Base-by-base conservation (phyloP, 2,113 vertebrate genomes). In the Embiotoca jacksoni region DNA sequence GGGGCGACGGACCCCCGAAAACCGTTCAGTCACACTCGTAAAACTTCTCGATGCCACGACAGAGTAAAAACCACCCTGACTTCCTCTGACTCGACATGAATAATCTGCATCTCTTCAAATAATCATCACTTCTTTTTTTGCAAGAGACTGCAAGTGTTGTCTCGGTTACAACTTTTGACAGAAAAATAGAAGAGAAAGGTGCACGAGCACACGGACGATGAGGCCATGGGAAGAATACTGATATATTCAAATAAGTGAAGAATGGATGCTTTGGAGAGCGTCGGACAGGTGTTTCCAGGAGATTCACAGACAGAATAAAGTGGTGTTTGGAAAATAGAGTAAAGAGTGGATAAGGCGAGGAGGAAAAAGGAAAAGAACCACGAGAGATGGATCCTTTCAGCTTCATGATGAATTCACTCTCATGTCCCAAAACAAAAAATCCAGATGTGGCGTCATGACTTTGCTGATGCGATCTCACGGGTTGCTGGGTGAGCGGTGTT, bases 361-460 rank as follows among this genome's bases (percentile, higher is more conserved):
- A 78, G 32, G 13, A 60, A 70, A 47, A 73, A 52, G n/a, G 10
- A 1, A 49, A 73, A 52, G 36, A 64, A 75, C 36, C 32, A 0
- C 13, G 75, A 49, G 2, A 65, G 4, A 64, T 35, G 57, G 72
- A 79, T 52, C 50, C 36, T 47, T 76, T 68, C 47, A 50, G 61
- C 71, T 84, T 83, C 23, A 56, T 13, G 53, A 71, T 49, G 54
- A 74, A 53, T 64, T 82, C 81, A 52, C 56, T 64, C 23, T 82
- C 75, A 16, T 55, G 60, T 63, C 81, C 58, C 23, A 23, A 23
- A 23, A 23, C 23, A 23, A 77, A 85, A 87, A 84, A 81, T 70
- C 69, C 82, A 78, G 72, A 82, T 54, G 57, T 46, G 66, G 13
- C 41, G 67, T 52, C 54, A 32, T 55, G 46, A 67, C 56, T 69